phyloP scores from a whole-genome alignment of 2,888 invertebrate species.

The Lysandra bellargus region DNA sequence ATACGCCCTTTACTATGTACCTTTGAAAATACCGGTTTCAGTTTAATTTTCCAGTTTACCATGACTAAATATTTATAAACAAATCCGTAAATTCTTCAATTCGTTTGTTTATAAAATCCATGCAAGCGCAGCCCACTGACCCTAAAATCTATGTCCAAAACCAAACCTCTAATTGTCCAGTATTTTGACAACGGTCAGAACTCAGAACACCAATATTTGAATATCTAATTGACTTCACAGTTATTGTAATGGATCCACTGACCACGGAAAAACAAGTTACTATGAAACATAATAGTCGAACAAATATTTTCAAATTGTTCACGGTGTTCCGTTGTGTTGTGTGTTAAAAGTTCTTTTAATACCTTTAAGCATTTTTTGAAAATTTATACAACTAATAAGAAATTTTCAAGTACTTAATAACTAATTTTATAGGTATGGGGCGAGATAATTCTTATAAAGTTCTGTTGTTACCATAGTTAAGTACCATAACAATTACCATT shows the following conservation, averaged over 20 bases:
- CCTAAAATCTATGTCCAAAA: slow-evolving; percentile 7
- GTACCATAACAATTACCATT: no score
- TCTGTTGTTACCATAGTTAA: no score
- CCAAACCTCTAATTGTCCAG: slow-evolving; percentile 20
- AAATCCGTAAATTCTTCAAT: not conserved
- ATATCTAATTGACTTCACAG: slow-evolving; percentile 31
- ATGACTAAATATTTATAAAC: not conserved
- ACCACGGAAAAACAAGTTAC: slow-evolving; percentile 15
- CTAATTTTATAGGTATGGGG: no score
- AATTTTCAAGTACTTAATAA: no score
- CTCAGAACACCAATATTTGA: slow-evolving; percentile 20
- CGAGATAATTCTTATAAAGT: no score
- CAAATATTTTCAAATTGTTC: slow-evolving; percentile 24
- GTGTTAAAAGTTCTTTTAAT: not conserved
- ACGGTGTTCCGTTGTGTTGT: not conserved
- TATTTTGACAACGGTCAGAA: slow-evolving; percentile 28
- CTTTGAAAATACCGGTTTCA: not conserved
- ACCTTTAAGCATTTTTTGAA: not conserved
- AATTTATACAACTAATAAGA: not conserved
- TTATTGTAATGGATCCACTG: slow-evolving; percentile 24
- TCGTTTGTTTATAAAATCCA: not conserved
- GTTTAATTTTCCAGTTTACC: not conserved
- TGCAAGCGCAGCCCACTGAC: slow-evolving; percentile 1
- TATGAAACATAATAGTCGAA: slow-evolving; percentile 25
- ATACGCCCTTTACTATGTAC: not conserved